A percentile compares a stretch with the other conserved stretches of the same genome.
These are phyloP conservation scores for Amphiprion percula DNA, from an alignment of 2,113 vertebrate genomes.

Conservation along the genomic window DNA sequence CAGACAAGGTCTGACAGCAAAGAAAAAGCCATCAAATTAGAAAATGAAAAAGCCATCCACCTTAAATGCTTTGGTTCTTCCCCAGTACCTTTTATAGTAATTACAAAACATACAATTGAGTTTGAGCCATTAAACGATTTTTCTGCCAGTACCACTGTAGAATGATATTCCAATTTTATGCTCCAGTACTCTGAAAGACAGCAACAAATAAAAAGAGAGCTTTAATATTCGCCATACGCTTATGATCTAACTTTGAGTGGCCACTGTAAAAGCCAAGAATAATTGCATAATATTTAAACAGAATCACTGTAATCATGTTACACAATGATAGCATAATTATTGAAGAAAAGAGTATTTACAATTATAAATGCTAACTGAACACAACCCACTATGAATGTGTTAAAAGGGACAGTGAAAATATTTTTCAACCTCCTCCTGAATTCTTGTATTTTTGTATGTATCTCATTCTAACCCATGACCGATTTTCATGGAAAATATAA, in stretches of 20 bases:
- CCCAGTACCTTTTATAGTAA: slow-evolving; percentile 80
- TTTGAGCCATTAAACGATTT: slow-evolving; percentile 71
- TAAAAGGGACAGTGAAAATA: background rate
- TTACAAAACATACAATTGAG: slow-evolving; percentile 78
- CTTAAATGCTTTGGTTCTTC: slow-evolving; percentile 71
- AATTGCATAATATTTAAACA: slow-evolving; percentile 57
- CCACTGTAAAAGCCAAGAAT: slow-evolving; percentile 36
- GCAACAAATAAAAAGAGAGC: slow-evolving; percentile 60
- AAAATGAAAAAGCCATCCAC: slow-evolving; percentile 73
- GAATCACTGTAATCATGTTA: slow-evolving; percentile 36
- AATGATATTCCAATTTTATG: slow-evolving; percentile 78
- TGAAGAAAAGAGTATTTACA: slow-evolving; percentile 15
- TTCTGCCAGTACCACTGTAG: slow-evolving; percentile 51
- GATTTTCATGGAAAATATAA: no score
- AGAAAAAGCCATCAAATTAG: slow-evolving; percentile 73
- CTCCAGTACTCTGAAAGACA: slow-evolving; percentile 64
- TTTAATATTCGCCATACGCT: slow-evolving; percentile 59
- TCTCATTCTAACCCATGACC: no score
- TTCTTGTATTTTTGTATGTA: no score
- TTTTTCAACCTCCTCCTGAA: no score
- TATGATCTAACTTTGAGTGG: slow-evolving; percentile 48
- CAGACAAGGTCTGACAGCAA: slow-evolving; percentile 69
- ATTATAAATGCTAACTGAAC: slow-evolving; percentile 20
- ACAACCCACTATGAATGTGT: slow-evolving; percentile 11
- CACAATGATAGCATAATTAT: slow-evolving; percentile 38